A percentile compares a stretch with the other conserved stretches of the same genome.
Evolutionary conservation across 2,113 vertebrate genomes (phyloP).

Genomic region (Nothoprocta perdicaria): DNA sequence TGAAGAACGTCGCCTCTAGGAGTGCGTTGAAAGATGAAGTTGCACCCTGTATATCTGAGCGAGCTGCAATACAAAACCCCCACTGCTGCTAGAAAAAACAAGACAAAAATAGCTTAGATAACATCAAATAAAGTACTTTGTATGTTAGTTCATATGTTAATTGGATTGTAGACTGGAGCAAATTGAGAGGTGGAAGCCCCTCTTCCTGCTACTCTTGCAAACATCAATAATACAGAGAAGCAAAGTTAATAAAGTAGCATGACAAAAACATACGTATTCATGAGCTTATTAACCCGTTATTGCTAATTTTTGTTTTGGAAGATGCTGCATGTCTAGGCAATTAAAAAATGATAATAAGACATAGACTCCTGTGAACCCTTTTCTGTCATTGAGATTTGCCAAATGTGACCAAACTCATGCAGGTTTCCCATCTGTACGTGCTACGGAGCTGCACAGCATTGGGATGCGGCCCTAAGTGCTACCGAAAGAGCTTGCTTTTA

Average conservation of each 20-base stretch:
- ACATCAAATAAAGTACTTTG: background rate
- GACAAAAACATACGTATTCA: conserved; percentile 41
- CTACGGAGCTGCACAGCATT: background rate
- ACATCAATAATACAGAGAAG: background rate
- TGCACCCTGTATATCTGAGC: background rate
- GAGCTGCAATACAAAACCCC: background rate
- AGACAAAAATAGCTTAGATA: background rate
- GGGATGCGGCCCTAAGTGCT: background rate
- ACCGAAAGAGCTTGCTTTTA: background rate
- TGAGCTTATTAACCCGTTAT: conserved; percentile 49
- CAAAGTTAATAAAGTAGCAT: background rate
- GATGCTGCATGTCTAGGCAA: conserved; percentile 42
- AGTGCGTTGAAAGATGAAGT: background rate
- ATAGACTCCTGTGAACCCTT: background rate
- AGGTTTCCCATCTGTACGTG: background rate
- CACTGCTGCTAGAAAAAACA: background rate
- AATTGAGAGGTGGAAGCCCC: background rate
- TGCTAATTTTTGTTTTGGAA: conserved; percentile 54
- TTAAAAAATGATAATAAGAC: conserved; percentile 45
- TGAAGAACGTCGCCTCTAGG: background rate
- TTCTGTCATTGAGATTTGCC: background rate
- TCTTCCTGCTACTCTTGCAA: background rate
- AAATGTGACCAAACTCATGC: background rate
- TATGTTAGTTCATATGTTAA: conserved; percentile 12
- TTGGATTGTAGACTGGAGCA: background rate